These are phyloP conservation scores for Clarias fuscus DNA, from an alignment of 2,797 vertebrate species.

Conservation along the genomic window DNA sequence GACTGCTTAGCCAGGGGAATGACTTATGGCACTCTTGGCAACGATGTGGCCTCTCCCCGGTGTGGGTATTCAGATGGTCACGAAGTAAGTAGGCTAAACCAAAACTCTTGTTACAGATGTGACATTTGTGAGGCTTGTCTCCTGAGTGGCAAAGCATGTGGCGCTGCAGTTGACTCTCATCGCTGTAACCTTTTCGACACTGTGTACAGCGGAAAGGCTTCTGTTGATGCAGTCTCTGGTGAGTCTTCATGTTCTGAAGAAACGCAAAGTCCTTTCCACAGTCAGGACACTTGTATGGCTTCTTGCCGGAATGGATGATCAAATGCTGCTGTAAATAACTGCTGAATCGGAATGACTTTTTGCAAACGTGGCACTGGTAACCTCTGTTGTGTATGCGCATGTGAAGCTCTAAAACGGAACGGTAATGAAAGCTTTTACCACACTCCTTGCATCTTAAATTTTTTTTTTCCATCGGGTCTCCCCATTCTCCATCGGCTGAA, in stretches of 20 bases:
- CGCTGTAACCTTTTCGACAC: slow-evolving; percentile 80
- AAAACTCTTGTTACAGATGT: slow-evolving; percentile 78
- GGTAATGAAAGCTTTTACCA: slow-evolving; percentile 76
- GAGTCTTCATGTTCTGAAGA: slow-evolving; percentile 81
- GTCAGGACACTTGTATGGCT: slow-evolving; percentile 79
- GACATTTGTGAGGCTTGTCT: slow-evolving; percentile 78
- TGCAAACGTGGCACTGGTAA: slow-evolving; percentile 78
- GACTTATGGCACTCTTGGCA: slow-evolving; percentile 79
- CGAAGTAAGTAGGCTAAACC: slow-evolving; percentile 77
- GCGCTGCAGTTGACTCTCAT: slow-evolving; percentile 74
- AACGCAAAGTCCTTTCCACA: slow-evolving; percentile 82
- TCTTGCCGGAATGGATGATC: slow-evolving; percentile 80
- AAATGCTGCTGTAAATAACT: slow-evolving; percentile 81
- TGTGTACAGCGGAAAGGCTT: slow-evolving; percentile 79
- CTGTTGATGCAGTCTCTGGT: slow-evolving; percentile 78
- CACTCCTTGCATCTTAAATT: slow-evolving; percentile 75
- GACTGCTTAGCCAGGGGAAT: slow-evolving; percentile 81
- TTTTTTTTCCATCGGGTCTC: slow-evolving; percentile 62
- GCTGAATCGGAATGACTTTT: slow-evolving; percentile 77
- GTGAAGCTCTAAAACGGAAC: slow-evolving; percentile 78
- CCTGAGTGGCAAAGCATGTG: slow-evolving; percentile 79
- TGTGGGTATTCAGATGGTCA: slow-evolving; percentile 83
- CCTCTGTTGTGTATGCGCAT: slow-evolving; percentile 81
- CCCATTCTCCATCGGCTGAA: slow-evolving; percentile 57
- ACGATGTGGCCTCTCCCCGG: slow-evolving; percentile 77